Evolutionary conservation across 2,888 invertebrate species (phyloP).

Genomic region (Cepaea hortensis): DNA sequence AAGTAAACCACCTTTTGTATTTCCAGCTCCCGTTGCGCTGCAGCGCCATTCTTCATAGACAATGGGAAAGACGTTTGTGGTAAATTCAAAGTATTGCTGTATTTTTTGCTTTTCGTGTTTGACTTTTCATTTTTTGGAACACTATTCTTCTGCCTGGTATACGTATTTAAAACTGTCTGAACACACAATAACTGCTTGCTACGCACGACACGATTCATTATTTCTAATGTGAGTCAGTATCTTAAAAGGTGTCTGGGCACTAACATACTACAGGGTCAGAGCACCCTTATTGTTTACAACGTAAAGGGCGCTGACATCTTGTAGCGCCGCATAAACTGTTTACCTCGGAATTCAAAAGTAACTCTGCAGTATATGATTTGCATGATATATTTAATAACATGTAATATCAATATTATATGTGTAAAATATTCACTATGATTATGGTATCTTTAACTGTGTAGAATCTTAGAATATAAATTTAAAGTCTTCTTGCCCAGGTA

Average conservation of each 20-base stretch:
- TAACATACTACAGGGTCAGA: not conserved
- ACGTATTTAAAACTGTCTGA: not conserved
- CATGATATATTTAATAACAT: no score
- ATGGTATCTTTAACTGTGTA: no score
- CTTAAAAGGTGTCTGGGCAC: not conserved
- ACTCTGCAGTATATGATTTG: no score
- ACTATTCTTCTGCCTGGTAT: not conserved
- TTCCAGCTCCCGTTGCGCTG: conserved; percentile 63
- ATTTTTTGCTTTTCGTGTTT: conserved; percentile 60
- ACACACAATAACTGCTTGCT: not conserved
- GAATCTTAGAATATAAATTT: no score
- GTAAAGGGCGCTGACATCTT: conserved; percentile 58
- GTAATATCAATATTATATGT: no score
- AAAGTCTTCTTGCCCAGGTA: not conserved
- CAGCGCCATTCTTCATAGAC: conserved; percentile 68
- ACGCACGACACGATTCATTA: not conserved
- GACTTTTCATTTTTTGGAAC: conserved; percentile 8
- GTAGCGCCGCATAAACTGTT: conserved; percentile 44
- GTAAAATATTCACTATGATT: no score
- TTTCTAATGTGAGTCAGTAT: not conserved
- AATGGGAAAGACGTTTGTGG: conserved; percentile 72
- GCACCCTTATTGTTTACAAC: conserved; percentile 17
- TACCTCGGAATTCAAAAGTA: not conserved
- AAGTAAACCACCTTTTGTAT: conserved; percentile 68
- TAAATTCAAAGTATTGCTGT: conserved; percentile 70